Base-by-base conservation (phyloP, 92 coral and sea anemone species). In the Palythoa caribaeorum region DNA sequence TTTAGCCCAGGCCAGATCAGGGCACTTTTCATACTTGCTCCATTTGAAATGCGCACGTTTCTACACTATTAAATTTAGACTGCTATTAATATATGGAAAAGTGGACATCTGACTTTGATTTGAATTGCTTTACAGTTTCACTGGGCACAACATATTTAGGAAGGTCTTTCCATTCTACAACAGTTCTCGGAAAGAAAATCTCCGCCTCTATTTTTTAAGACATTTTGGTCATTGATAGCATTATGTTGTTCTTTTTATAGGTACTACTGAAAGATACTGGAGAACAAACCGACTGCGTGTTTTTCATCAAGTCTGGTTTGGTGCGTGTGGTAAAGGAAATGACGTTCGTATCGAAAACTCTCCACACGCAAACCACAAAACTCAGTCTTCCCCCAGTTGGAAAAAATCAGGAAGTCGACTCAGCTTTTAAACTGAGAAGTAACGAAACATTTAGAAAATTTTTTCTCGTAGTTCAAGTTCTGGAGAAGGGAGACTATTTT, bases 241-340 rank as follows among this genome's bases (percentile, higher is more conserved):
- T 6, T 51, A 50, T 77, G 50, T 51, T 51, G 6, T 13, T 36
- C 40, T 39, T 35, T 5, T 12, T 48, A 9, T 73, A 94, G 98
- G 91, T 94, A 52, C 84, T 94, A 16, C 90, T 94, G 10, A 86
- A 87, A 62, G 95, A 88, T 35, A 87, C 83, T 9, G 86, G 87
- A 3, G 59, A 74, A 19, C 78, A 91, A 0, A 87, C 85, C 54
- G 99, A 92, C 38, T 93, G 79, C 71, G 92, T 88, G 28, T 95
- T 88, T 86, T 95, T 96, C 87, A 92, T 96, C 51, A 91, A 89
- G 48, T 92, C 92, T n/a, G 99, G 99, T 15, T 91, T 78, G 51
- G 94, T 98, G 51, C 91, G 94, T 10, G 94, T 96, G 55, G 96
- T 96, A 38, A 94, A 94, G 69, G 98, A 96, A 73, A 88, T 96